These are phyloP conservation scores for Calosoma granatense DNA, from an alignment of 1,140 invertebrate species.

Conservation along the genomic window DNA sequence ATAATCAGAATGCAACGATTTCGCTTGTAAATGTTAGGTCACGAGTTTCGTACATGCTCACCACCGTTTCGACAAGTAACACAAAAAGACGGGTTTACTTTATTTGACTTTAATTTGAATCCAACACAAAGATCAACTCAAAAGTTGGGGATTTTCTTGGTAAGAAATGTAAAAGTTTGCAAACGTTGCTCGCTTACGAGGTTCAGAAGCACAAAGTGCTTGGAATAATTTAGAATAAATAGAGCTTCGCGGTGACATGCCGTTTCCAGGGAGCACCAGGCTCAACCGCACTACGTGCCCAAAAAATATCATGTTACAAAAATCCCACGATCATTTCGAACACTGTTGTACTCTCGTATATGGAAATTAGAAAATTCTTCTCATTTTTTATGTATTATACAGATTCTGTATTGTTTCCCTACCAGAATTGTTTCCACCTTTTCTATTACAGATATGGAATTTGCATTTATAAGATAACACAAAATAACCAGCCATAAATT, in stretches of 20 bases:
- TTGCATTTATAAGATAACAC: too few relatives aligned
- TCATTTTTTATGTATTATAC: too few relatives aligned
- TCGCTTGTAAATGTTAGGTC: too few relatives aligned
- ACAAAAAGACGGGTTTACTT: constrained; percentile 6
- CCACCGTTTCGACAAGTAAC: too few relatives aligned
- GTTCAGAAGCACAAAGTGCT: constrained; percentile 1
- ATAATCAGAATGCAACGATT: background rate
- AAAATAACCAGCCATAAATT: too few relatives aligned
- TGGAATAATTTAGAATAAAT: constrained; percentile 7
- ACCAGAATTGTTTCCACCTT: too few relatives aligned
- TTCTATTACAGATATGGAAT: too few relatives aligned
- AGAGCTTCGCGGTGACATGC: background rate
- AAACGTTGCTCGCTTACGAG: background rate
- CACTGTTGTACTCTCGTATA: background rate
- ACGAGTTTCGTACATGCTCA: too few relatives aligned
- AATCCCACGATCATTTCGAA: background rate
- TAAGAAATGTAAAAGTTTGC: constrained; percentile 9
- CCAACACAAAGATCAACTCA: constrained; percentile 5
- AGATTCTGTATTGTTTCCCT: too few relatives aligned
- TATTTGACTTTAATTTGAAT: constrained; percentile 8
- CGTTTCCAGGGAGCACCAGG: background rate
- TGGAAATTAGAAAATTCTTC: too few relatives aligned
- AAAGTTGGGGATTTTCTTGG: constrained; percentile 4
- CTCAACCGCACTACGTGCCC: background rate
- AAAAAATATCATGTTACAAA: background rate